Evolutionary conservation across 1,140 invertebrate genomes (phyloP), one percentile per base, ranked within the genome.

Genomic region (Helicoverpa armigera): DNA sequence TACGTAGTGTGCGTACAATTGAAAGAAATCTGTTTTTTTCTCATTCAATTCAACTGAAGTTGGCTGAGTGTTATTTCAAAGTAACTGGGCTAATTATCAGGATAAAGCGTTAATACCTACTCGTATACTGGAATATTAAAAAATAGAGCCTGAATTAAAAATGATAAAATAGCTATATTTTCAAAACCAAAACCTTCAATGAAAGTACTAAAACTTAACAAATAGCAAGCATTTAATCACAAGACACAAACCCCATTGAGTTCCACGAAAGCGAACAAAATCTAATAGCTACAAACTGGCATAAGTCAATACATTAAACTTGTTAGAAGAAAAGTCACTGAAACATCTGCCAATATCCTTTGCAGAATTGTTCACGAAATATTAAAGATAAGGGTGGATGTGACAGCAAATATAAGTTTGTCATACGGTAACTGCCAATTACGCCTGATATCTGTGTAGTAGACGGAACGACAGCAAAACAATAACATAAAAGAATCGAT

Each of bases 401-500:
- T 58, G 79, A 53, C 16, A 82, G 82, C 51, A 83, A 73, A 79
- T 63, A n/a, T 35, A 79, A 82, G 67, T 83, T 87, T 80, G 85
- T 82, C 82, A 88, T 84, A 81, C 69, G 81, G 56, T 87, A 83
- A 86, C 84, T 83, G 79, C 83, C 89, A 92, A 91, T 92, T 91
- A 90, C 86, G 76, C 87, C 84, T 87, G 81, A 88, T 92, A 86
- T 87, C 80, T 72, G 72, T 83, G 76, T 79, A 90, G 86, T 80
- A 90, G 91, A 91, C 88, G 79, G 85, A 86, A 91, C 84, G 87
- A 88, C 85, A 83, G 83, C 88, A 88, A 89, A 91, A 92, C 90
- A 93, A 90, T 93, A 93, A 92, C 90, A 93, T 91, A 92, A 91
- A 90, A 86, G 90, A 91, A 91, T 94, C 90, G 90, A 90, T 91